Evolutionary conservation across 2,888 invertebrate species (phyloP), one percentile per base, ranked within the genome.

Genomic region (Trachelus stipa): DNA sequence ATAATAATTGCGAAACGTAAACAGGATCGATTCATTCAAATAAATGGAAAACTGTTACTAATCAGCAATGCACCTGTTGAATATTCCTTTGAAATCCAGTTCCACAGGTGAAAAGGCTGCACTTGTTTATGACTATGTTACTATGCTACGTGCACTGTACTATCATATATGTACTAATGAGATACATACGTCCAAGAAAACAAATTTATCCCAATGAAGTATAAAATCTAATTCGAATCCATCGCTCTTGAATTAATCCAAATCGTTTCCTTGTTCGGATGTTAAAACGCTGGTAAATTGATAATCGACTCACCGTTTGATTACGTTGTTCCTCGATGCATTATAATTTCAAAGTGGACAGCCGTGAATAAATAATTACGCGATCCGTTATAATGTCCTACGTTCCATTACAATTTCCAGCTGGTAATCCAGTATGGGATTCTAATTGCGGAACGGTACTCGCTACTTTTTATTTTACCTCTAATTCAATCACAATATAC

Each of bases 191-290:
- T 23, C 1, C 23, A 23, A 56, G 56, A 15, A 56, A 56, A 56
- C 23, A 23, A 56, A 56, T 56, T 56, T 56, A 56, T 56, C 23
- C 23, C 9, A 15, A 23, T 9, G 9, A 6, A 23, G 1, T 23
- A 23, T 23, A 56, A 56, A 23, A 15, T 56, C 56, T 9, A 56
- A 56, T 56, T 23, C 56, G 15, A 56, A 56, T 56, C 56, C 76
- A 76, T 81, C 82, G 78, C 79, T 77, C 77, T 79, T 81, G 77
- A 56, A 81, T 77, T 82, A 87, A 88, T 88, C 85, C 84, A 88
- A 90, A 89, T 88, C 84, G 86, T 88, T 90, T 90, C 88, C 90
- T 89, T 83, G 85, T 89, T 83, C 78, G 78, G 81, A 81, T 81
- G 77, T 56, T 23, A 80, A 79, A 77, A 81, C 81, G 81, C 81